Base-by-base conservation (phyloP, 2,797 vertebrate genomes). In the Muraenolepis orangiensis region DNA sequence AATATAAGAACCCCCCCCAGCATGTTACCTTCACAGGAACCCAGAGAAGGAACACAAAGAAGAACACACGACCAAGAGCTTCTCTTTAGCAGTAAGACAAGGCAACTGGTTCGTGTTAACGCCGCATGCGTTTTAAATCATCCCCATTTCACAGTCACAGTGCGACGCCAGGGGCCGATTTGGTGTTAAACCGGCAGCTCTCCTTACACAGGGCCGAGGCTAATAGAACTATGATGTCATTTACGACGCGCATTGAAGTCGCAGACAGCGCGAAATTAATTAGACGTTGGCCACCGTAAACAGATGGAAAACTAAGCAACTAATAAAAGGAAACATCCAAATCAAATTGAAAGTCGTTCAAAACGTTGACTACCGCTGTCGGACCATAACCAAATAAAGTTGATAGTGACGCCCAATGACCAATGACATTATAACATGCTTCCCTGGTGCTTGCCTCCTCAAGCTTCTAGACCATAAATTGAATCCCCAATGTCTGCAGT, bases 101-200 rank as follows among this genome's bases (percentile, higher is more conserved):
- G 74, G 28, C 73, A 29, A 82, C 66, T n/a, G 26, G 57, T 4
- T 61, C 51, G 29, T 70, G 74, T 72, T 64, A 78, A 46, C 67
- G 23, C 73, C 14, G 38, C 10, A 28, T 0, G 30, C 29, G 14
- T 12, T 78, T 61, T 76, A 20, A 79, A 80, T 77, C 0, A 1
- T 28, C 13, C 40, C 72, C n/a, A 82, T 84, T 84, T 80, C 73
- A 79, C 29, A 20, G 46, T 34, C 2, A 7, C 36, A 67, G 72
- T 20, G 28, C 72, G 31, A 76, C 51, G 13, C 20, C 23, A 68
- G 0, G 66, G 0, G 1, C 34, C 74, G 68, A 61, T 72, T 61
- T 80, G 73, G 34, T 46, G 71, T 67, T 80, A 57, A 73, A 70
- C 12, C 34, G 13, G 26, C 28, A 12, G 64, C 16, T 69, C 40